Base-by-base conservation (phyloP, 2,888 invertebrate genomes). In the Nymphalis c-album region DNA sequence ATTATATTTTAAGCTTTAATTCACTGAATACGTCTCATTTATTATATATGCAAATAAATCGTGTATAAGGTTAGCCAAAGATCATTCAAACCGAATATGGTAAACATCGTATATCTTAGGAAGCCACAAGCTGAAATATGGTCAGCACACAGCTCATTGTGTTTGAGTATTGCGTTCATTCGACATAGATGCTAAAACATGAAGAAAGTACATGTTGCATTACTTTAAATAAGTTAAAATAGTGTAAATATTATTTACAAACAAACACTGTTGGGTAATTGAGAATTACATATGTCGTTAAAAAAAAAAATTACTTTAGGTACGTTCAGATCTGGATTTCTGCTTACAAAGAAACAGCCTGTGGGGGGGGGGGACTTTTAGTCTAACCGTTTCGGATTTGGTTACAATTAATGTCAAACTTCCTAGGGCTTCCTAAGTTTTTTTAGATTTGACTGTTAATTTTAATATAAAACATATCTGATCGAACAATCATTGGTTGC, bases 121-220 rank as follows among this genome's bases (percentile, higher is more conserved):
- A 75, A 74, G 71, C 72, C 72, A 74, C 75, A 74, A 74, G 71
- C 72, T 78, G 74, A 78, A 77, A 76, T 80, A 79, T 76, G 75
- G 75, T 71, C 72, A 72, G 72, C 68, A 67, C 68, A 75, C 72
- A 72, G 72, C 68, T 68, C 68, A 75, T 72, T 74, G 74, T 75
- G 69, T 72, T 72, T 72, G 63, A 72, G 73, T 73, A 76, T 76
- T 71, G 73, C 72, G 70, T 72, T 73, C 71, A 76, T 75, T 73
- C 68, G 53, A 57, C 66, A 73, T 67, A 74, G 75, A 75, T 68
- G 70, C 66, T 65, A 64, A 65, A 70, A 71, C 60, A 69, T 51
- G 59, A 55, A 71, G 67, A 69, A 26, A 50, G 48, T 59, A 59
- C 59, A 69, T 50, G 48, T 31, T 5, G 0, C 1, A 35, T 35